Conservation (phyloP, 35 echinoderm and acorn worm species). For the Ptychodera flava region DNA sequence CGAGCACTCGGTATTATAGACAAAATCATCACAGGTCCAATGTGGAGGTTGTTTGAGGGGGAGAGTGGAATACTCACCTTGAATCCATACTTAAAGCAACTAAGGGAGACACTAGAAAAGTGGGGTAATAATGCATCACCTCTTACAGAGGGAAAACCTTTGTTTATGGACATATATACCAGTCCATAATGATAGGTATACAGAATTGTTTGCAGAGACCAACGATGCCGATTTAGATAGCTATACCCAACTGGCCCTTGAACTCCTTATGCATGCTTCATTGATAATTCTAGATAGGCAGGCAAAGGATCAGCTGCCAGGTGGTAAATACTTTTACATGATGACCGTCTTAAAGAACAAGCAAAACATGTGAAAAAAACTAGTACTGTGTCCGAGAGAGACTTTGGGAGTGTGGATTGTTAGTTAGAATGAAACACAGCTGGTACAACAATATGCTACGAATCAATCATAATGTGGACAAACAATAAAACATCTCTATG, state of each 20-base stretch:
- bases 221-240: too few species aligned
- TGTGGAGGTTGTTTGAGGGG: background rate
- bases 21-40: too few species aligned
- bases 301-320: slow-evolving; percentile 33
- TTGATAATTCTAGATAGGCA: slow-evolving; percentile 41
- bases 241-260: slow-evolving; percentile 19
- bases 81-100: background rate
- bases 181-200: slow-evolving; percentile 18
- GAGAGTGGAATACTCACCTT: slow-evolving; percentile 23
- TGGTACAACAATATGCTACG: background rate
- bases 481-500: background rate
- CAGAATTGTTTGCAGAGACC: background rate
- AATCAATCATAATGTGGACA: background rate
- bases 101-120: slow-evolving; percentile 11
- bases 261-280: slow-evolving; percentile 27
- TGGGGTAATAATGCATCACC: slow-evolving; percentile 20
- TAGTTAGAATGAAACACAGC: background rate
- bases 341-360: too few species aligned
- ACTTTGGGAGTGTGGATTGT: background rate
- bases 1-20: slow-evolving; percentile 34
- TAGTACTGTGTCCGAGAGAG: slow-evolving; percentile 11
- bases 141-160: slow-evolving; percentile 17
- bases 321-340: slow-evolving; percentile 28
- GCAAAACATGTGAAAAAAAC: too few species aligned
- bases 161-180: background rate